Evolutionary conservation across 2,113 vertebrate genomes (phyloP).

Genomic region (Podocnemis expansa): DNA sequence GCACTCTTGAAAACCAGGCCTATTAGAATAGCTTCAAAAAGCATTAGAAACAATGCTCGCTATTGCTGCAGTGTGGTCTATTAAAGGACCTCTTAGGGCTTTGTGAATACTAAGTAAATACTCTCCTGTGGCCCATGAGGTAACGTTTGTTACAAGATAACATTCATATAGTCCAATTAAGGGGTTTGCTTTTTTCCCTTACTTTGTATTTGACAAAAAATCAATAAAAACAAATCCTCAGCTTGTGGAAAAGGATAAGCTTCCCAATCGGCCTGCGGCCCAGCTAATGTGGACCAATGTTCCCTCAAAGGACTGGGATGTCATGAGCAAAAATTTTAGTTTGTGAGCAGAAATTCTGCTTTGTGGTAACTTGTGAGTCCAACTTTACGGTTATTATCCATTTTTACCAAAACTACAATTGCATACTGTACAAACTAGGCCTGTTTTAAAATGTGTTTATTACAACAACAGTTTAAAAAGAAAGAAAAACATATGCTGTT

Average conservation of each 20-base stretch:
- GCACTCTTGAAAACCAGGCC: neutral
- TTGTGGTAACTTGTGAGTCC: too few relatives aligned
- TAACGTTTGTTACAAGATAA: fast-evolving
- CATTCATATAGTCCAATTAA: neutral
- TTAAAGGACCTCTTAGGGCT: neutral
- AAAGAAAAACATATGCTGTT: too few relatives aligned
- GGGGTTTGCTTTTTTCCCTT: neutral
- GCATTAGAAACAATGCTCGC: neutral
- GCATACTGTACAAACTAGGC: too few relatives aligned
- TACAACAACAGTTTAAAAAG: too few relatives aligned
- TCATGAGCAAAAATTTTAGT: too few relatives aligned
- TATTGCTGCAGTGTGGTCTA: neutral
- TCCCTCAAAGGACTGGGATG: too few relatives aligned
- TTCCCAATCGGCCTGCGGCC: fast-evolving
- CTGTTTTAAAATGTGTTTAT: too few relatives aligned
- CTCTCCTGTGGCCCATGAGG: neutral
- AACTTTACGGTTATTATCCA: too few relatives aligned
- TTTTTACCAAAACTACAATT: too few relatives aligned
- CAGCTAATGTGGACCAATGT: fast-evolving
- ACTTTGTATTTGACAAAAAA: neutral
- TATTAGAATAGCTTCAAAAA: neutral
- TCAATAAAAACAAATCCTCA: neutral
- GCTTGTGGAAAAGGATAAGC: neutral
- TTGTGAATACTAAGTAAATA: neutral
- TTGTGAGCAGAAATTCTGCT: too few relatives aligned